These are phyloP conservation scores for Oncorhynchus gorbuscha DNA, from an alignment of 2,113 vertebrate species.

Conservation along the genomic window DNA sequence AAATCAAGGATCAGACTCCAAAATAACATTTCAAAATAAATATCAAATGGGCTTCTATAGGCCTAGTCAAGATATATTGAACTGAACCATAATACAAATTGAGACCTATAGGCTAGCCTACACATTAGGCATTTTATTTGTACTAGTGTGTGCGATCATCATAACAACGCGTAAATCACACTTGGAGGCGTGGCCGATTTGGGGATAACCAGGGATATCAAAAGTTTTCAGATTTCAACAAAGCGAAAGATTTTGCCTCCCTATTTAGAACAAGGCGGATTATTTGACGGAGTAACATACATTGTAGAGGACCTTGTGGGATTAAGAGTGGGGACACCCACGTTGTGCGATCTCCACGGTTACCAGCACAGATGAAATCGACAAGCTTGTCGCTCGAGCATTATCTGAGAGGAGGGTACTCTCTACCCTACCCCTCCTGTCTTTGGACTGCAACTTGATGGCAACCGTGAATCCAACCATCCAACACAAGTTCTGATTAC, in stretches of 20 bases:
- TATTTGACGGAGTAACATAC: constrained; percentile 57
- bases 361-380: constrained; percentile 57
- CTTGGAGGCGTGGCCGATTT: background rate
- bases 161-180: background rate
- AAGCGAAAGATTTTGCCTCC: constrained; percentile 49
- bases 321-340: constrained; percentile 72
- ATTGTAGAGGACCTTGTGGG: constrained; percentile 52
- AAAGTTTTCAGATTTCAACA: constrained; percentile 23
- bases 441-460: constrained; percentile 30
- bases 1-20: background rate
- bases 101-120: background rate
- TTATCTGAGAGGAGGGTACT: constrained; percentile 48
- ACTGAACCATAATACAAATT: background rate
- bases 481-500: constrained; percentile 47
- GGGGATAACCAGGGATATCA: constrained; percentile 1
- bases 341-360: constrained; percentile 70
- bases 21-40: constrained; percentile 14
- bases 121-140: background rate
- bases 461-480: constrained; percentile 35
- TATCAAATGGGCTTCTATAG: background rate
- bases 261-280: constrained; percentile 66
- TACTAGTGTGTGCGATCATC: background rate
- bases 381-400: constrained; percentile 53
- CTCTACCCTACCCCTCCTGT: constrained; percentile 9
- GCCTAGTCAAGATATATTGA: background rate